Base-by-base conservation (phyloP, 2,888 invertebrate species). In the Philereme transversata region DNA sequence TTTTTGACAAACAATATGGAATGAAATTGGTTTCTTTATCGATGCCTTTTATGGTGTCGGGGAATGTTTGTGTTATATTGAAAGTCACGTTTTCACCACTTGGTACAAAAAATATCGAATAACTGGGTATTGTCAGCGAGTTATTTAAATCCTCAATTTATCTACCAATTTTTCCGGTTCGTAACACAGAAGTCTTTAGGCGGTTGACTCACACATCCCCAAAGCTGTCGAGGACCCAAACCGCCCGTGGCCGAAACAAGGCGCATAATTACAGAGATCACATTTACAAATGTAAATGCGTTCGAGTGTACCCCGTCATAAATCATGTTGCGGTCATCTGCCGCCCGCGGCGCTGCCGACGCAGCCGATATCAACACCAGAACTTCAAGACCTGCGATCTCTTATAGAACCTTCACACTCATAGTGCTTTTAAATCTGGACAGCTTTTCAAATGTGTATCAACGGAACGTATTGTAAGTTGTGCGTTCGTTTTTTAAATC, bases 261-360 rank as follows among this genome's bases (percentile, higher is more conserved):
- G 71, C 83, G 78, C 80, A 81, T 90, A 88, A 90, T 90, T 89
- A 88, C 84, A 81, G 78, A 82, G 83, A 87, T 88, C 89, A 88
- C 86, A 88, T 89, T 88, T 86, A 87, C 87, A 77, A 86, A 88
- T 88, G 87, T 87, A 87, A 88, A 87, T 86, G 83, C 77, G 78
- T 68, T 73, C 75, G 82, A 82, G 76, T 82, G 82, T 78, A 68
- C 69, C 68, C 77, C 74, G 75, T 81, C 86, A 86, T 90, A 87
- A 90, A 90, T 91, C 90, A 90, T 84, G 83, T 76, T 79, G 85
- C 86, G 88, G 90, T 88, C 90, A 89, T 91, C 90, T 89, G 90
- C 90, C 89, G 90, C 91, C 88, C 79, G 87, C 83, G 87, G 88
- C 86, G 87, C 81, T 83, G 84, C 81, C 78, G 82, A 82, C 82